Evolutionary conservation across 2,113 vertebrate genomes (phyloP).

Genomic region (Uria lomvia): DNA sequence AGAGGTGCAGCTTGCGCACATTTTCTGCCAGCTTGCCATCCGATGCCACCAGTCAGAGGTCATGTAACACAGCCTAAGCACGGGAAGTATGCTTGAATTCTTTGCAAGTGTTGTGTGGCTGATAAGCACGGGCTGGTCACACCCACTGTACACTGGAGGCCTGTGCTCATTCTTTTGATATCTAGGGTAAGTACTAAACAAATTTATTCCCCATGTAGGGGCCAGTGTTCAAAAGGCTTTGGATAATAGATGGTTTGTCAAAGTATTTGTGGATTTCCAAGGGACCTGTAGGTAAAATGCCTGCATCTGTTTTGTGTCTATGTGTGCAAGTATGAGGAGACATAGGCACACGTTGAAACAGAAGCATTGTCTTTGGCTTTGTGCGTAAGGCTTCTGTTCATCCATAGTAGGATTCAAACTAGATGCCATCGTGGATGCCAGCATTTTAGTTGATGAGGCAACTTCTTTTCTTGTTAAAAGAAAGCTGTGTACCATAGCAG

Average conservation of each 20-base stretch:
- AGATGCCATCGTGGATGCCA: background rate
- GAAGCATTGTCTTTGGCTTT: background rate
- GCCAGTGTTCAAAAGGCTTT: background rate
- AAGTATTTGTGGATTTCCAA: background rate
- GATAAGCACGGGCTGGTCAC: background rate
- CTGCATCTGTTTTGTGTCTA: background rate
- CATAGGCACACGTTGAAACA: background rate
- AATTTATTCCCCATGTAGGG: background rate
- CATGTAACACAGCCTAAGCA: background rate
- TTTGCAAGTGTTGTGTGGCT: background rate
- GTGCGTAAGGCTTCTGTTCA: background rate
- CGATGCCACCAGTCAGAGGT: background rate
- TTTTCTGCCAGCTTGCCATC: background rate
- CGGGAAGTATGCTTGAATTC: background rate
- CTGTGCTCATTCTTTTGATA: background rate
- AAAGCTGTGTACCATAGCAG: background rate
- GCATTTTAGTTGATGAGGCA: background rate
- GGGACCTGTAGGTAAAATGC: background rate
- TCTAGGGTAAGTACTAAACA: background rate
- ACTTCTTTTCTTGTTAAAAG: background rate
- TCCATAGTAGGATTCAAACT: background rate
- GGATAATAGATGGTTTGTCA: background rate
- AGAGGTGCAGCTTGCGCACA: background rate
- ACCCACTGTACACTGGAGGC: background rate
- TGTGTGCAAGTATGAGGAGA: background rate